These are phyloP conservation scores for Balanococcus diminutus DNA, from an alignment of 2,888 invertebrate species.

Conservation along the genomic window DNA sequence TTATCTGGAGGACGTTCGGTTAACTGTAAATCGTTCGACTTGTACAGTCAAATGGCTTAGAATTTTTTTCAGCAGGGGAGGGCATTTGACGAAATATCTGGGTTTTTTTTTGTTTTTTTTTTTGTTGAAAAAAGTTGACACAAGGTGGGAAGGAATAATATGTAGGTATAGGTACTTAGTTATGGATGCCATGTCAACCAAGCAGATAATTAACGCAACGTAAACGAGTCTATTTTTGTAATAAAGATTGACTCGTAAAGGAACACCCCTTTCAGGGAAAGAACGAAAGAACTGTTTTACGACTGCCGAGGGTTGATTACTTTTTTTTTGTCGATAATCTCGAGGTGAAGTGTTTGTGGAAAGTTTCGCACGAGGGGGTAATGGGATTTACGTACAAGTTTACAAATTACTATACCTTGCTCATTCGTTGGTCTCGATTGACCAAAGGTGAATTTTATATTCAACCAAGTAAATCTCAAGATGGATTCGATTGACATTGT, in stretches of 20 bases:
- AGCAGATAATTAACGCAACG: neutral
- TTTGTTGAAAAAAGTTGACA: neutral
- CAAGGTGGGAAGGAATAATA: neutral
- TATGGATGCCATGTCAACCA: neutral
- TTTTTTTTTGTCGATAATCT: neutral
- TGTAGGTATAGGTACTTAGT: neutral
- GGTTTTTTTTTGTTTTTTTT: too few relatives aligned
- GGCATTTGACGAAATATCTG: neutral
- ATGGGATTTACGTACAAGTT: neutral
- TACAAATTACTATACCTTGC: too few relatives aligned
- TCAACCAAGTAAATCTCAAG: conserved; percentile 2
- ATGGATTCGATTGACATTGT: neutral
- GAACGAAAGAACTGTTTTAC: neutral
- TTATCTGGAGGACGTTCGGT: conserved; percentile 41
- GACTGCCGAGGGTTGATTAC: neutral
- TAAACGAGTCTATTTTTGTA: conserved; percentile 13
- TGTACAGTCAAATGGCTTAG: neutral
- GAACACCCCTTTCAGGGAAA: neutral
- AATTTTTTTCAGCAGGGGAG: neutral
- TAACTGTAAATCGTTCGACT: conserved; percentile 32
- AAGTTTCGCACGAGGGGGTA: neutral
- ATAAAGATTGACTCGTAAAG: conserved; percentile 2
- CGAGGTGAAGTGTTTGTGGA: conserved; percentile 2
- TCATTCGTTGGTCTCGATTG: neutral
- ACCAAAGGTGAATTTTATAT: neutral